Evolutionary conservation across 30 jellyfish, hydroid and myxozoan species (phyloP).

Genomic region (Chironex yamaguchii): DNA sequence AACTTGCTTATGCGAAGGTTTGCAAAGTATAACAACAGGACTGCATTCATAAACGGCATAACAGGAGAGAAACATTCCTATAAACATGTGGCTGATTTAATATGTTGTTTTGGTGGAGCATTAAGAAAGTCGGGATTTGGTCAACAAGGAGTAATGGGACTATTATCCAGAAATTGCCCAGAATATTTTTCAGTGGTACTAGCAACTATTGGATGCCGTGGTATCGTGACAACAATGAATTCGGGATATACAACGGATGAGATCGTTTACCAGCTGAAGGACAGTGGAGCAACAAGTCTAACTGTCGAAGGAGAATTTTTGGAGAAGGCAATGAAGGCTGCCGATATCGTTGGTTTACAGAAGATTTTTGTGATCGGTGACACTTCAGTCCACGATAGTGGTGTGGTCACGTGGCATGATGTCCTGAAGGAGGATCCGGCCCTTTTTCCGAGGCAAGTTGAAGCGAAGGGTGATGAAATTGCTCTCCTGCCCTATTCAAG

Average conservation of each 20-base stretch:
- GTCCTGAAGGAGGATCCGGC: slow-evolving; percentile 55
- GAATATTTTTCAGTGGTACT: slow-evolving; percentile 62
- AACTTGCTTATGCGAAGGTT: too few species aligned
- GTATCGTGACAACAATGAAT: slow-evolving; percentile 69
- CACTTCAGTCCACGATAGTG: slow-evolving; percentile 42
- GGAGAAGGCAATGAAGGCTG: slow-evolving; percentile 73
- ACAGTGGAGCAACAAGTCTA: slow-evolving; percentile 60
- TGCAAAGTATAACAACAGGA: too few species aligned
- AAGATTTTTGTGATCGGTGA: slow-evolving; percentile 61
- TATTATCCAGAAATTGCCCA: too few species aligned
- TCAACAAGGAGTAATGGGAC: too few species aligned
- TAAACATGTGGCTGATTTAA: too few species aligned
- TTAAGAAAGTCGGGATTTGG: too few species aligned
- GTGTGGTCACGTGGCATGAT: slow-evolving; percentile 69
- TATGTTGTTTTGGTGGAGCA: too few species aligned
- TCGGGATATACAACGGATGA: slow-evolving; percentile 76
- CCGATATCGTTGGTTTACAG: slow-evolving; percentile 65
- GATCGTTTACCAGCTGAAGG: slow-evolving; percentile 65
- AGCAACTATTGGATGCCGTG: slow-evolving; percentile 76
- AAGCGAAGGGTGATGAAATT: slow-evolving; percentile 35
- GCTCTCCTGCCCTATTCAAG: slow-evolving; percentile 87
- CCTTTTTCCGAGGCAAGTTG: slow-evolving; percentile 29
- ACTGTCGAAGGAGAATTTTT: slow-evolving; percentile 47
- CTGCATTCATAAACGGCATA: too few species aligned
- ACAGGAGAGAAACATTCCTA: too few species aligned